Evolutionary conservation across 1,140 invertebrate species (phyloP).

Genomic region (Pseudoatta argentina): DNA sequence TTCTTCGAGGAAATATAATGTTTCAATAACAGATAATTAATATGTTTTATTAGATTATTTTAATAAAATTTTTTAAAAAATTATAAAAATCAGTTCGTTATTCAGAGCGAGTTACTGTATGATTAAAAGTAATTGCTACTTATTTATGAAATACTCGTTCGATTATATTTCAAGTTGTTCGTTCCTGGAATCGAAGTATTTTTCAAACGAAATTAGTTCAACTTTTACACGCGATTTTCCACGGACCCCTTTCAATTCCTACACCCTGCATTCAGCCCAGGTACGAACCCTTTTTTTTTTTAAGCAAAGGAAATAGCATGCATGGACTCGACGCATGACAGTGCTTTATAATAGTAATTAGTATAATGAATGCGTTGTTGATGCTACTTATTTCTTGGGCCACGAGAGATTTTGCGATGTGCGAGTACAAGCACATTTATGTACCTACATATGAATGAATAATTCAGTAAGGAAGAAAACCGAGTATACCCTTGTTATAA

Average conservation of each 20-base stretch:
- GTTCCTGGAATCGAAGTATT: neutral
- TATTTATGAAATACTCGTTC: neutral
- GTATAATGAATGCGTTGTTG: constrained; percentile 54
- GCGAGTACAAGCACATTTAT: constrained; percentile 34
- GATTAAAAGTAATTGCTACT: neutral
- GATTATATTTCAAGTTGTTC: neutral
- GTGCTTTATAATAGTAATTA: constrained; percentile 68
- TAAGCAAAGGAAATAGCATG: constrained; percentile 50
- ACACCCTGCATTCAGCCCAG: neutral
- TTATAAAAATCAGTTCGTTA: neutral
- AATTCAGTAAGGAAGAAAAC: constrained; percentile 28
- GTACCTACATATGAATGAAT: constrained; percentile 38
- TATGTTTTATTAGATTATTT: neutral
- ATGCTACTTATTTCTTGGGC: constrained; percentile 62
- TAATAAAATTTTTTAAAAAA: neutral
- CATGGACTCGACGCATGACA: constrained; percentile 48
- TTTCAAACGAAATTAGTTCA: constrained; percentile 2
- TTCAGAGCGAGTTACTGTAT: neutral
- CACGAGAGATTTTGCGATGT: constrained; percentile 38
- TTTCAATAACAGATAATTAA: neutral
- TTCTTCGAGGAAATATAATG: neutral
- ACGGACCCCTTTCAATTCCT: constrained; percentile 12
- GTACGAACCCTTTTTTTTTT: constrained; percentile 41
- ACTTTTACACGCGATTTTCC: constrained; percentile 51
- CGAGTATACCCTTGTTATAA: constrained; percentile 2